Conservation (phyloP, 2,113 vertebrate genomes). For the Tachysurus fulvidraco region DNA sequence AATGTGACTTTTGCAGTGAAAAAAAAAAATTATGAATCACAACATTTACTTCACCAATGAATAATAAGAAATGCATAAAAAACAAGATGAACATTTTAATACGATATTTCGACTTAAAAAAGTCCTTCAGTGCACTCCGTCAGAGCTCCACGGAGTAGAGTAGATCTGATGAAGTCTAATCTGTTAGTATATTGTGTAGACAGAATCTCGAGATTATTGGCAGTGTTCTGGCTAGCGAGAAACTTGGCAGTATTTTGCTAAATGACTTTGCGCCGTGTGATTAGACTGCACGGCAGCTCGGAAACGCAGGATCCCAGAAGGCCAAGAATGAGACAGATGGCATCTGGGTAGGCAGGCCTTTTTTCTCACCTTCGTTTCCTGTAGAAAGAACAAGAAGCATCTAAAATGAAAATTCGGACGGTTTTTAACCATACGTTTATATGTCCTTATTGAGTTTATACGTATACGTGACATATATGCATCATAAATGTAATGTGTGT, state of each 20-base stretch:
- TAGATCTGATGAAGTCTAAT: neutral
- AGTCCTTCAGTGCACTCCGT: neutral
- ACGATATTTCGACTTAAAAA: neutral
- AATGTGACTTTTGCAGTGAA: neutral
- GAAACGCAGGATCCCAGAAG: slow-evolving; percentile 19
- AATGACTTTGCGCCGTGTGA: slow-evolving; percentile 24
- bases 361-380: slow-evolving; percentile 2
- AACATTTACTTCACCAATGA: neutral
- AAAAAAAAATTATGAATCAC: no score
- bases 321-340: slow-evolving; percentile 16
- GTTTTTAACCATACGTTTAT: no score
- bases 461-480: neutral
- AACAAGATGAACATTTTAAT: neutral
- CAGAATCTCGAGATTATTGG: slow-evolving; percentile 20
- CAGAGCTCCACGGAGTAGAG: neutral
- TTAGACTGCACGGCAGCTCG: slow-evolving; percentile 17
- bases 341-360: slow-evolving; percentile 18
- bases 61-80: neutral
- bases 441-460: neutral
- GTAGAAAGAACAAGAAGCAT: slow-evolving; percentile 5
- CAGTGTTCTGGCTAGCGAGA: neutral
- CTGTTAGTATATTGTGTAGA: neutral
- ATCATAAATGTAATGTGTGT: neutral
- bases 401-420: neutral
- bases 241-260: slow-evolving; percentile 13